Base-by-base conservation (phyloP, 2,888 invertebrate genomes). In the Melanostoma mellinum region DNA sequence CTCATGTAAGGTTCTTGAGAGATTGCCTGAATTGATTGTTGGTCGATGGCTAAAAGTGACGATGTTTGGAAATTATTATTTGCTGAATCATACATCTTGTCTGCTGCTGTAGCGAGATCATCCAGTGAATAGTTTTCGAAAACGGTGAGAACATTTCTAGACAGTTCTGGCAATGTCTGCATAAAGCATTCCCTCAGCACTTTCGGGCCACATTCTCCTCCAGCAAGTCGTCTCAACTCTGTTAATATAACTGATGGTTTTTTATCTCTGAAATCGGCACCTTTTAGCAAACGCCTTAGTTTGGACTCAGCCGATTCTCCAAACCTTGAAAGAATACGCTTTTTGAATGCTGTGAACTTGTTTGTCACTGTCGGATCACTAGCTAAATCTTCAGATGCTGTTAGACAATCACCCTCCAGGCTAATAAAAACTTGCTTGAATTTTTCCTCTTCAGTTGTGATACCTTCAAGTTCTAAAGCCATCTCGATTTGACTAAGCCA, bases 61-160 rank as follows among this genome's bases (percentile, higher is more conserved):
- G 46, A 60, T 60, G 60, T 6, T n/a, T 44, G 33, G 10, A 33
- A 33, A 60, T 60, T 60, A n/a, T 35, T 50, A 4, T 53, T 20
- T 10, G 30, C 9, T 3, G 38, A 9, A 42, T 58, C 60, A 60
- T 33, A 60, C 44, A 60, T 60, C 44, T 60, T 60, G 33, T 60
- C 60, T 60, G 60, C 44, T 60, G 44, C 44, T 9, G 6, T 60
- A n/a, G 60, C 44, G 5, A 60, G 30, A 6, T 58, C 42, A 10
- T 40, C 42, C 10, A 58, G 58, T 3, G 58, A 58, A 38, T 58
- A 58, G 42, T 58, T 58, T 40, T 58, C 58, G 9, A 58, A 58
- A 32, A 60, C 56, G n/a, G 56, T 56, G 8, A n/a, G 20, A 9
- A 56, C 40, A 56, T 40, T 56, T 38, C 56, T 20, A 2, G 56